A percentile compares a stretch with the other conserved stretches of the same genome.
Conservation (phyloP, 2,113 vertebrate species). For the Barnardius zonarius region DNA sequence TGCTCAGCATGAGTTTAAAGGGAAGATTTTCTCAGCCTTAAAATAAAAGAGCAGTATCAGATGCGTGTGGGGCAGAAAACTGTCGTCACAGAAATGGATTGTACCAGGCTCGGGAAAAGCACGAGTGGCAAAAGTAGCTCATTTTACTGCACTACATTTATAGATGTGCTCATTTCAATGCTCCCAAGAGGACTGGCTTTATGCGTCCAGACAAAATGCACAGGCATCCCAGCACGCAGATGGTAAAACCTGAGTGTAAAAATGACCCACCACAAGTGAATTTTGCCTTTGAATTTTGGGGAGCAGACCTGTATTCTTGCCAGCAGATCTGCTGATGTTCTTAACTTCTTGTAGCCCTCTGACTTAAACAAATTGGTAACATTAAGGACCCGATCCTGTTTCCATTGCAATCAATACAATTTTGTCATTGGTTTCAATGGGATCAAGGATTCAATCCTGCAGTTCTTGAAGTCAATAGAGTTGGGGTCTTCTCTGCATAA, state of each 20-base stretch:
- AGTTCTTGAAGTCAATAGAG: not conserved
- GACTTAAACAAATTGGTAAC: not conserved
- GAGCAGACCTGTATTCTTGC: not conserved
- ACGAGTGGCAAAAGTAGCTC: slow-evolving; percentile 39
- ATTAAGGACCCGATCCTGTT: slow-evolving; percentile 22
- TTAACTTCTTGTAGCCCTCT: not conserved
- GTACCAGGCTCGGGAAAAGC: slow-evolving; percentile 5
- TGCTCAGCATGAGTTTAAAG: slow-evolving; percentile 64
- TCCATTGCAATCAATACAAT: not conserved
- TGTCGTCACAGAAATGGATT: slow-evolving; percentile 48
- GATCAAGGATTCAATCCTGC: not conserved
- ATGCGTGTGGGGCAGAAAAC: slow-evolving; percentile 43
- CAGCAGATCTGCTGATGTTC: not conserved
- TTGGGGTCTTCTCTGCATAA: not conserved
- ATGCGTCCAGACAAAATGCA: not conserved
- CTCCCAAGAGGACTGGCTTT: slow-evolving; percentile 22
- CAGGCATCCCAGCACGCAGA: not conserved
- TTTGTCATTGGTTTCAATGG: slow-evolving; percentile 23
- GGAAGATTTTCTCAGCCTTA: slow-evolving; percentile 66
- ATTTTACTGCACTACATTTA: slow-evolving; percentile 34
- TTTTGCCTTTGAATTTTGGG: not conserved
- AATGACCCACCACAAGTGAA: not conserved
- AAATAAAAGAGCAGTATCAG: slow-evolving; percentile 65
- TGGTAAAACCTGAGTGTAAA: not conserved
- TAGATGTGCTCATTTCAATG: slow-evolving; percentile 28